Evolutionary conservation across 2,888 invertebrate genomes (phyloP), one percentile per base, ranked within the genome.

Genomic region (Scelioninae gen. 2): DNA sequence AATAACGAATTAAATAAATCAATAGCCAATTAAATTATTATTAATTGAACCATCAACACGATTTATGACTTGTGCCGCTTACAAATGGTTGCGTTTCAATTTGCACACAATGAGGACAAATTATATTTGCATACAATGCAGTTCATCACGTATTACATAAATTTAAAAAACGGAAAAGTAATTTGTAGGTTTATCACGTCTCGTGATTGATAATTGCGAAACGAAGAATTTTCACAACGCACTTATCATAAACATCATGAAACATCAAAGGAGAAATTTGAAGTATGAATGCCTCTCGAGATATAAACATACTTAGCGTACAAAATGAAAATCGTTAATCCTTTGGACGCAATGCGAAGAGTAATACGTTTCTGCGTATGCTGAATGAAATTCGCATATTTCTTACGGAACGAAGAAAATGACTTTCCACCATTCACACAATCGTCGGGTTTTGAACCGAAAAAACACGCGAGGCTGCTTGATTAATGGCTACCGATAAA

Each of bases 311-410:
- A 43, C 63, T 16, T 53, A 39, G 35, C 63, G 35, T 57, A 41
- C 63, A 53, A 70, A 50, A 41, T 35, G 61, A 48, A 41, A 50
- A 57, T 63, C 57, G 48, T 57, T 70, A 57, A 70, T 57, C 70
- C 57, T 41, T 48, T 41, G 15, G 11, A 37, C 31, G 10, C 28
- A 35, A 25, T 28, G 50, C 48, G 43, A 41, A 22, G 57, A 57
- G 55, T 50, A 68, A 63, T 57, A 28, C 48, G 50, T 63, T 57
- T 41, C 48, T 48, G 35, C 35, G 28, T 64, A 57, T 25, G 50
- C 39, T 52, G 35, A 63, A 64, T 64, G 45, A 64, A 58, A 63
- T 45, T 25, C 16, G 57, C 50, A 68, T 69, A 61, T 48, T 28
- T 55, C 50, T 41, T 39, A 25, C 10, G 19, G 19, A 43, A 46